Base-by-base conservation (phyloP, 2,113 vertebrate species). In the Indicator maculatus region DNA sequence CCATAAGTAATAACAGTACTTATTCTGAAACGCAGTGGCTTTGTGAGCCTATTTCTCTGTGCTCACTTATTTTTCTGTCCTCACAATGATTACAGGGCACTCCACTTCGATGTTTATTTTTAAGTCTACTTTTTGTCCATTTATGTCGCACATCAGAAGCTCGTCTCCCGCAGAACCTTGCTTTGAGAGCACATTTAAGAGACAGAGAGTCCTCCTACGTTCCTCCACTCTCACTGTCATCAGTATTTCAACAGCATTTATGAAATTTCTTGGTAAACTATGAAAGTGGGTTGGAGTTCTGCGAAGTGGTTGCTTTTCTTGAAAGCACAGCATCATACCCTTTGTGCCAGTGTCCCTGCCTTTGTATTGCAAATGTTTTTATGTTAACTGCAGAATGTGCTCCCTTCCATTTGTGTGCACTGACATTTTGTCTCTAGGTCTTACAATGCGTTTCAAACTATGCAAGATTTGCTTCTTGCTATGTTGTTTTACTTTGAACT, bases 21-120 rank as follows among this genome's bases (percentile, higher is more conserved):
- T 92, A 89, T 56, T 86, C 89, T 92, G 87, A 93, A 93, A 78
- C 0, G 2, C 9, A 3, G 74, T 47, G 45, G 59, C 86, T 94
- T 86, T 94, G 76, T 86, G 56, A 94, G 52, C 33, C 52, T 55
- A 3, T 71, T 94, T 93, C 59, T 82, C 81, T 90, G 80, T 73
- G 80, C 74, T 95, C 90, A 30, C 95, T 92, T 93, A 95, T 93
- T 96, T 95, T 92, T 87, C 84, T 38, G 66, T 93, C 92, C 77
- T 87, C 87, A 75, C 27, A 9, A 84, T 85, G 92, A 96, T 95
- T 94, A 87, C 81, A 92, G 75, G 75, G 91, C 78, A 83, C 86
- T 92, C 74, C 89, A 90, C 95, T 94, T 90, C 72, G 2, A 64
- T 93, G 91, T 95, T 96, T 96, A 96, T 96, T 95, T 93, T 96